Evolutionary conservation across 2,797 vertebrate genomes (phyloP), one percentile per base, ranked within the genome.

Genomic region (Babyrousa celebensis): DNA sequence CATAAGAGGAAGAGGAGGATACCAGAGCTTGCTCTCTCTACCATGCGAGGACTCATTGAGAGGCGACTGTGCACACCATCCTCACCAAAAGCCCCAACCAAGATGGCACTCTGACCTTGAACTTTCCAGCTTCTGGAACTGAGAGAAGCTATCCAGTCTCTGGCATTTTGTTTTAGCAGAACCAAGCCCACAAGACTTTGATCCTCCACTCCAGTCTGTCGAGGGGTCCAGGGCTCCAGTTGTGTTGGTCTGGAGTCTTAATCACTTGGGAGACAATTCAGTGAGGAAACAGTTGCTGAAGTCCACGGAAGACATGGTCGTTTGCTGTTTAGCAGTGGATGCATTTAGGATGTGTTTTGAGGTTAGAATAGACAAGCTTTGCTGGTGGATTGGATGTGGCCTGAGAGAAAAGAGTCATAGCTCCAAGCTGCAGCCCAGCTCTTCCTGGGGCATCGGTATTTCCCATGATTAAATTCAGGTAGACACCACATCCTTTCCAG

Each of bases 151-250:
- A 9, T 23, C 15, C 11, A 5, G 21, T 32, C 36, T 32, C 1
- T 70, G 52, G 23, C 60, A 43, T 80, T 70, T 80, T 1, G 3
- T 18, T 43, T 43, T 15, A 32, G 52, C 5, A 43, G 20, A 6
- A 32, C 48, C 5, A 16, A 56, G 32, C 23, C 27, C 25, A 18
- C 27, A 15, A 48, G 52, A 60, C 52, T 60, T n/a, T 16, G 4
- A 3, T 20, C 40, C 17, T 65, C 18, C n/a, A 25, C 0, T 11
- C 18, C 6, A 85, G 27, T 27, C 8, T 56, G 36, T 0, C 15
- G 10, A 48, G 43, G 12, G 1, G 0, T 1, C 21, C 11, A 25
- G 60, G 21, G 6, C 11, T 72, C 48, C 56, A 15, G 21, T 3
- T 56, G 23, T 14, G 15, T 25, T 78, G 62, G 27, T 3, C 21